Evolutionary conservation across 1,140 invertebrate genomes (phyloP).

Genomic region (Triops cancriformis): DNA sequence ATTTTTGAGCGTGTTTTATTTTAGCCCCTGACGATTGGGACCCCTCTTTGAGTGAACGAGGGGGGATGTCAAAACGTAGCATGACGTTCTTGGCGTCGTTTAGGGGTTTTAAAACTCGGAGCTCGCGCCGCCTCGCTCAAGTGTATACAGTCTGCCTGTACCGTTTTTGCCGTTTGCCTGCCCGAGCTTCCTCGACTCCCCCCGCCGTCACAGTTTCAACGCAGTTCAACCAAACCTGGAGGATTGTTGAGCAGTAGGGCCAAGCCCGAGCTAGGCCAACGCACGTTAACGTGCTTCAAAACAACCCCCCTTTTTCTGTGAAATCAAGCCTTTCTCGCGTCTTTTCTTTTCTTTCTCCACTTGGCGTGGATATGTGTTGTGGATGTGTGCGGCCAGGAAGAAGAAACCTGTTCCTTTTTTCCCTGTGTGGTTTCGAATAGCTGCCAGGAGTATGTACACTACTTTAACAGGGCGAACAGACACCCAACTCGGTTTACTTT

Average conservation of each 20-base stretch:
- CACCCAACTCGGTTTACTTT: no score
- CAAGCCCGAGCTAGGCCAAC: background rate
- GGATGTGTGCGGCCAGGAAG: background rate
- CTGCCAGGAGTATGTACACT: no score
- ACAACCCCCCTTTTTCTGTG: background rate
- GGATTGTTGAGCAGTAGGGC: background rate
- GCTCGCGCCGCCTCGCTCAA: background rate
- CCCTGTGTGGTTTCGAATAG: constrained; percentile 14
- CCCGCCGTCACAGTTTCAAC: no score
- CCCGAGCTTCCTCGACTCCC: background rate
- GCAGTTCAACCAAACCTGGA: background rate
- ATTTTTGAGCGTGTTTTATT: background rate
- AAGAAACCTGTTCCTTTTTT: background rate
- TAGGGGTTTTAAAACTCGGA: background rate
- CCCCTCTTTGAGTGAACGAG: background rate
- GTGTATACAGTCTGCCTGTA: background rate
- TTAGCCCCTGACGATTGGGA: background rate
- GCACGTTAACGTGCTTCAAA: background rate
- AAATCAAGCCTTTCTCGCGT: background rate
- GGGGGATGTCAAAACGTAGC: background rate
- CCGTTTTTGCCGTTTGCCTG: background rate
- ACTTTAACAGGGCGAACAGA: no score
- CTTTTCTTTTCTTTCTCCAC: no score
- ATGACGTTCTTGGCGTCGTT: constrained; percentile 3
- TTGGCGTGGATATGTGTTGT: background rate